Base-by-base conservation (phyloP, 2,797 vertebrate genomes). In the Catostomus latipinnis region DNA sequence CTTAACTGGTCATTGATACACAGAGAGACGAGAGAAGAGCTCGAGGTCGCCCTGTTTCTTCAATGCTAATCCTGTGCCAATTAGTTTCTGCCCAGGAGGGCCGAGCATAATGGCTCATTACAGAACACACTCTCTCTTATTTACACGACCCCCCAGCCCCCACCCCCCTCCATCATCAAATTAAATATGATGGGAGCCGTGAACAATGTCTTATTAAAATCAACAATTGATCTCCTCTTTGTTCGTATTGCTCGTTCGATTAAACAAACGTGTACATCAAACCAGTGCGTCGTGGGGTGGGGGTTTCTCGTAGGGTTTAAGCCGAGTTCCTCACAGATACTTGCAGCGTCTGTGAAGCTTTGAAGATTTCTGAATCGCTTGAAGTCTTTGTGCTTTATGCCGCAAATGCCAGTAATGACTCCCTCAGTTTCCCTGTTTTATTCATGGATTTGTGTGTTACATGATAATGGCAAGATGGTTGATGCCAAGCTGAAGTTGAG, bases 11-110 rank as follows among this genome's bases (percentile, higher is more conserved):
- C 86, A 84, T 43, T 76, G 83, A 75, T 63, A 82, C 78, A 78
- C 68, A 74, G 66, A 85, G 18, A 65, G 56, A 49, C 68, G 18
- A 53, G 75, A 74, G 46, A 71, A 83, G 57, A 61, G 76, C 88
- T 84, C 10, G 22, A 58, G 84, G 83, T 85, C 48, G 70, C 79
- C 81, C 75, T 81, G 76, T 87, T 91, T 92, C 91, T 92, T 91
- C 90, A 90, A 88, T 85, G 89, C 86, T 93, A 94, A 94, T 94
- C 91, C 92, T 88, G 88, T 85, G 88, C 91, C 91, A 94, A 94
- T 94, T 93, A 93, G 90, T 93, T 93, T 93, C 89, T 91, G 89
- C 89, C 89, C 87, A 87, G 91, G 89, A 93, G 87, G 83, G 87
- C 87, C 70, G 69, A 74, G 83, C 88, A 80, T 78, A 86, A 87